Evolutionary conservation across 2,888 invertebrate species (phyloP).

Genomic region (Melipona beecheii): DNA sequence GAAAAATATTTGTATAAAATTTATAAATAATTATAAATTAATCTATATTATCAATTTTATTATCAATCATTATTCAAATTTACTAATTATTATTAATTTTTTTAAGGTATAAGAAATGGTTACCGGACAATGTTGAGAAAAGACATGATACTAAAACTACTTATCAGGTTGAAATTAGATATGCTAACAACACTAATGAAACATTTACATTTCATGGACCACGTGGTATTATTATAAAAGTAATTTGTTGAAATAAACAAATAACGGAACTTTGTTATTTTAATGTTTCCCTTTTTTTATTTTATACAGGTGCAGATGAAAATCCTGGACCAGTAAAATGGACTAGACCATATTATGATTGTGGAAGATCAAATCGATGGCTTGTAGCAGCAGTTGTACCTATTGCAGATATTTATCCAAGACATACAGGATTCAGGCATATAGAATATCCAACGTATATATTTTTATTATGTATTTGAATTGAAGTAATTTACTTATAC

Average conservation of each 20-base stretch:
- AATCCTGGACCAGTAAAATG: constrained; percentile 96
- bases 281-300: not conserved
- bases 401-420: constrained; percentile 97
- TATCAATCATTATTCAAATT: too few species aligned
- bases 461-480: not conserved
- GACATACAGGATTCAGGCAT: constrained; percentile 96
- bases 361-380: constrained; percentile 98
- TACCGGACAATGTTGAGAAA: constrained; percentile 93
- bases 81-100: not conserved
- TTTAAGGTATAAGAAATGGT: constrained; percentile 91
- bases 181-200: constrained; percentile 97
- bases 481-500: not conserved
- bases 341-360: constrained; percentile 98
- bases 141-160: constrained; percentile 96
- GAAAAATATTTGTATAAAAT: not conserved
- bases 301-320: constrained; percentile 90
- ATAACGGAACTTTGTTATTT: not conserved
- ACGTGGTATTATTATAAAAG: constrained; percentile 85
- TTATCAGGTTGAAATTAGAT: constrained; percentile 96
- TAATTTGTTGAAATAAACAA: not conserved
- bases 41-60: not conserved
- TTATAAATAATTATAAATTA: not conserved
- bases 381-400: constrained; percentile 96
- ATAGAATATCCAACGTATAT: constrained; percentile 96
- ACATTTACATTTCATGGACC: constrained; percentile 98